These are phyloP conservation scores for Penelope pileata DNA, from an alignment of 2,113 vertebrate genomes.

Conservation along the genomic window DNA sequence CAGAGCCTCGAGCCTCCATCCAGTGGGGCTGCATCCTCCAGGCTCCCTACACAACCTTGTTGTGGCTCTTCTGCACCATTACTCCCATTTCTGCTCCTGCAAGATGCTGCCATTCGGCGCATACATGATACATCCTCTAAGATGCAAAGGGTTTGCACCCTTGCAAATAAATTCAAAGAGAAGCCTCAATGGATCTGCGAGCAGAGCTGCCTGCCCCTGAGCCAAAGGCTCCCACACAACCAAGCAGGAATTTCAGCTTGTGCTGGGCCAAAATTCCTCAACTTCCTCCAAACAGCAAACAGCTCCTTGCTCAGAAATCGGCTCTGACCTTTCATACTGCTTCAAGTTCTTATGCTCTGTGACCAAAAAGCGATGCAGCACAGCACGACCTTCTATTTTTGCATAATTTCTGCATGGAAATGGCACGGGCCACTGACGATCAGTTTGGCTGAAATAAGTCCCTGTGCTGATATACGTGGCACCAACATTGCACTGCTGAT, in stretches of 20 bases:
- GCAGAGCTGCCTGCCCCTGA: not conserved
- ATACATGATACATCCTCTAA: not conserved
- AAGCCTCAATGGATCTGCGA: not conserved
- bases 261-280: conserved; percentile 48
- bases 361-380: not conserved
- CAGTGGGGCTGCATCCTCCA: too few relatives aligned
- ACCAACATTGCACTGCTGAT: not conserved
- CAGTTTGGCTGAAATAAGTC: not conserved
- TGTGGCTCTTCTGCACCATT: not conserved
- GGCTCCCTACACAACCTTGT: not conserved
- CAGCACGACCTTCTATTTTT: rapidly evolving
- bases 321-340: not conserved
- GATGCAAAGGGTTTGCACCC: not conserved
- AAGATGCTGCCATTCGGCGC: not conserved
- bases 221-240: conserved; percentile 38
- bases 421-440: rapidly evolving
- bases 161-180: rapidly evolving
- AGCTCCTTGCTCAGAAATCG: not conserved
- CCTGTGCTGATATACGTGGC: rapidly evolving
- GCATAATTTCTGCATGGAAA: not conserved
- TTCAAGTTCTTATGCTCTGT: not conserved
- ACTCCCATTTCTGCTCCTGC: not conserved
- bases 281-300: conserved; percentile 47
- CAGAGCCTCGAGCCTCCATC: not conserved
- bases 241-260: conserved; percentile 32